Base-by-base conservation (phyloP, 35 echinoderm and acorn worm genomes). In the Heliocidaris tuberculata region DNA sequence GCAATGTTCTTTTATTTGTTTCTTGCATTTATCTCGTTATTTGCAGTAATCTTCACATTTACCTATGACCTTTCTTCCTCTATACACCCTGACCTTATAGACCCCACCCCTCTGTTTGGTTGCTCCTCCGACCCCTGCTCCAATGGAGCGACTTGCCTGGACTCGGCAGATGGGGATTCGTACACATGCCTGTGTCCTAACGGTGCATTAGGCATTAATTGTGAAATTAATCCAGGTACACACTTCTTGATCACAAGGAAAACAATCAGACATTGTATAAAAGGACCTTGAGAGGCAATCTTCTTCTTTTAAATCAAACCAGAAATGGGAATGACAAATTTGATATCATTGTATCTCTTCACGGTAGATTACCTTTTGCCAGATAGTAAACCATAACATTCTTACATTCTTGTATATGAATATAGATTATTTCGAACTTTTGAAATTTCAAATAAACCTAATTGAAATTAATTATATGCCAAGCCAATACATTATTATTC, bases 161-260 rank as follows among this genome's bases (percentile, higher is more conserved):
- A 89, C 32, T 19, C 87, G 3, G 30, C 87, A 32, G 87, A 89
- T 48, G 87, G 87, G 19, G 31, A 7, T n/a, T 32, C 87, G 12
- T 89, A 31, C 10, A 32, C 47, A 12, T 89, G 87, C 32, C 7
- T 89, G 5, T 89, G 87, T 47, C 87, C 87, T 7, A 89, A 48
- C 4, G 87, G 87, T 32, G 31, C 47, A 13, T 17, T 89, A 47
- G 87, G 87, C 47, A 42, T 32, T 89, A 89, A 48, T 31, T 89
- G 87, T 89, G 87, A 89, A 89, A 89, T 89, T 2, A 9, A 16
- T 48, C 31, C 87, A 89, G 87, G 87, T 89, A 89, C 87, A 17
- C 24, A 32, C 35, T 78, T 78, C 21, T 78, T 5, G 21, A 21
- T 78, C 65, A 42, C 35, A 42, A 42, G 1, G 35, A 42, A 0